A percentile compares a stretch with the other conserved stretches of the same genome.
Evolutionary conservation across 2,797 vertebrate species (phyloP).

Genomic region (Thamnophis elegans): DNA sequence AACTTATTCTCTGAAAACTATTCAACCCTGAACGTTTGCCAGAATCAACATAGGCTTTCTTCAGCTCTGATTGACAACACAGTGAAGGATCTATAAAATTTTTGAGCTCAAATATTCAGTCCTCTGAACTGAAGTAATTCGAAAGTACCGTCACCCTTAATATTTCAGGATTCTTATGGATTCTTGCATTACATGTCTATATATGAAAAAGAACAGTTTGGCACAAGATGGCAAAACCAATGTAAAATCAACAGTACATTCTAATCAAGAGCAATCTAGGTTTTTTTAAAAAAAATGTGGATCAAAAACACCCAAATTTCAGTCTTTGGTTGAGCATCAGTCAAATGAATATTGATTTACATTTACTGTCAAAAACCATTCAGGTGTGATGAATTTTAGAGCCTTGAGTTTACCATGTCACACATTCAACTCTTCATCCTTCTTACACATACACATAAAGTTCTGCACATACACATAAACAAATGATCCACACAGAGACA

Average conservation of each 20-base stretch:
- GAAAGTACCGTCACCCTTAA: not conserved
- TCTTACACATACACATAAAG: not conserved
- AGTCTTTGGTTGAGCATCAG: not conserved
- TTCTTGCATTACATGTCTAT: not conserved
- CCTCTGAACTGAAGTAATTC: not conserved
- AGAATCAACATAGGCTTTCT: not conserved
- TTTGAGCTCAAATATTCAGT: not conserved
- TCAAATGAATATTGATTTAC: not conserved
- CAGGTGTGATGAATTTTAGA: not conserved
- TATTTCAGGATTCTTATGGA: too few species aligned
- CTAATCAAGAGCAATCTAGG: not conserved
- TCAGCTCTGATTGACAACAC: not conserved
- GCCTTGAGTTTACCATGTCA: not conserved
- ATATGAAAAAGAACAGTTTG: not conserved
- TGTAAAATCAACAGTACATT: not conserved
- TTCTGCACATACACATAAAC: not conserved
- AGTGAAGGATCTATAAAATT: not conserved
- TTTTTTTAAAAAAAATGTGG: not conserved
- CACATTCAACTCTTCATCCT: not conserved
- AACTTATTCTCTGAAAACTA: not conserved
- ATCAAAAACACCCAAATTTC: not conserved
- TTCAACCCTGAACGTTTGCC: not conserved
- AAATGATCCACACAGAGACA: not conserved
- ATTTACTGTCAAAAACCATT: not conserved
- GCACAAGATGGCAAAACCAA: not conserved